A percentile compares a stretch with the other conserved stretches of the same genome.
Evolutionary conservation across 1,140 invertebrate species (phyloP).

Genomic region (Caenorhabditis remanei): DNA sequence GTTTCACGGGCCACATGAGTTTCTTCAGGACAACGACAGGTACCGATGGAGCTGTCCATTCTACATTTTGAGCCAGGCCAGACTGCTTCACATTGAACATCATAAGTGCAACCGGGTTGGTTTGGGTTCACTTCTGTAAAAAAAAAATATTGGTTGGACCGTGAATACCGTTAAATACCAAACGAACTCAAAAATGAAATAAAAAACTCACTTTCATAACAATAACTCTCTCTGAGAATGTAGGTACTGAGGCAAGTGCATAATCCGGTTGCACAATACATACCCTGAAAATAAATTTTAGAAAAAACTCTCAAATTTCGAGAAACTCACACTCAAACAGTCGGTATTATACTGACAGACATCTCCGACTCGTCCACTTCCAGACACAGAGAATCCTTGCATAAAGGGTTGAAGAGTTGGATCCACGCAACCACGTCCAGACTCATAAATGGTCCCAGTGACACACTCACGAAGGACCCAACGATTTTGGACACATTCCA

Average conservation of each 20-base stretch:
- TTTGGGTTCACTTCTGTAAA: constrained; percentile 67
- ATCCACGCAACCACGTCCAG: constrained; percentile 59
- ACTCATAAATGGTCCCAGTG: constrained; percentile 43
- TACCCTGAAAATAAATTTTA: constrained; percentile 58
- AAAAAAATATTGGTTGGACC: not conserved
- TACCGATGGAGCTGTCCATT: constrained; percentile 64
- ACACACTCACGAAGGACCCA: constrained; percentile 41
- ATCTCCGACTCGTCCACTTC: constrained; percentile 65
- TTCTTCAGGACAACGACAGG: constrained; percentile 66
- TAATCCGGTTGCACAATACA: constrained; percentile 65
- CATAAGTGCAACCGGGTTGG: constrained; percentile 66
- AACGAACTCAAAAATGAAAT: not conserved
- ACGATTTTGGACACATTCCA: constrained; percentile 42
- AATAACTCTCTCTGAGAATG: constrained; percentile 65
- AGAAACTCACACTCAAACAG: constrained; percentile 60
- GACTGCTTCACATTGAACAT: constrained; percentile 65
- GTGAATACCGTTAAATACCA: too few relatives aligned
- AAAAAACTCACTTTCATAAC: constrained; percentile 65
- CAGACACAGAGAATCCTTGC: constrained; percentile 61
- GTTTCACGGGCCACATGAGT: constrained; percentile 66
- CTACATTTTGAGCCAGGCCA: constrained; percentile 66
- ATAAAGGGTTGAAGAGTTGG: constrained; percentile 61
- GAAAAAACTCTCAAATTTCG: not conserved
- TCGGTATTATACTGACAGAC: constrained; percentile 67
- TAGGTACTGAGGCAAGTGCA: constrained; percentile 65